Evolutionary conservation across 2,888 invertebrate species (phyloP), one percentile per base, ranked within the genome.

Genomic region (Nysson spinosus): DNA sequence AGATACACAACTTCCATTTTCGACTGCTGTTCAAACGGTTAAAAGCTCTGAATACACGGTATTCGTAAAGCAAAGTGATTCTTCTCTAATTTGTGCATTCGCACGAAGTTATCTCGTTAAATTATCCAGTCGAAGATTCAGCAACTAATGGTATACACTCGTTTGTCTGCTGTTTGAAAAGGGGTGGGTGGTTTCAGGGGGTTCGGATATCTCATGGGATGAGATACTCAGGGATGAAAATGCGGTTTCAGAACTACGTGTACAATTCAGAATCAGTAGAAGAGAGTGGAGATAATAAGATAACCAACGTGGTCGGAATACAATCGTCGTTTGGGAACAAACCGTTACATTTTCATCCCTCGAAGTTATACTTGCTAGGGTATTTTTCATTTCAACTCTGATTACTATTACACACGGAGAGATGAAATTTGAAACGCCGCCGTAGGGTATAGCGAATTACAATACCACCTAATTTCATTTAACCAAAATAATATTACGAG

Each of bases 281-380:
- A 44, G 47, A 55, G 55, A 72, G 65, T 49, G 34, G 37, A 62
- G 69, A 61, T 72, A 72, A 72, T 72, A 61, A 72, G 72, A 54
- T 72, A 66, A 58, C 72, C 72, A 65, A 72, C 72, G 72, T 62
- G 65, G 72, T 52, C 54, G 52, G 69, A 72, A 72, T 72, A 32
- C 51, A 55, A 62, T 35, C 49, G 61, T 40, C 52, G 46, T 60
- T 64, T 64, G 55, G 40, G 49, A 72, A 67, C 51, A 55, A 55
- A 24, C n/a, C 49, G 30, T 14, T n/a, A 66, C 34, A 42, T 43
- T 71, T 58, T 44, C 67, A 26, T 51, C 50, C 24, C 22, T 28
- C 34, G 4, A 7, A 20, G 30, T 5, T 44, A 40, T 49, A 34
- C 32, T 51, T 49, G 24, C 51, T 42, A 40, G 47, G 40, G 44